These are phyloP conservation scores for Notamacropus eugenii DNA, from an alignment of 2,797 vertebrate genomes.

Conservation along the genomic window DNA sequence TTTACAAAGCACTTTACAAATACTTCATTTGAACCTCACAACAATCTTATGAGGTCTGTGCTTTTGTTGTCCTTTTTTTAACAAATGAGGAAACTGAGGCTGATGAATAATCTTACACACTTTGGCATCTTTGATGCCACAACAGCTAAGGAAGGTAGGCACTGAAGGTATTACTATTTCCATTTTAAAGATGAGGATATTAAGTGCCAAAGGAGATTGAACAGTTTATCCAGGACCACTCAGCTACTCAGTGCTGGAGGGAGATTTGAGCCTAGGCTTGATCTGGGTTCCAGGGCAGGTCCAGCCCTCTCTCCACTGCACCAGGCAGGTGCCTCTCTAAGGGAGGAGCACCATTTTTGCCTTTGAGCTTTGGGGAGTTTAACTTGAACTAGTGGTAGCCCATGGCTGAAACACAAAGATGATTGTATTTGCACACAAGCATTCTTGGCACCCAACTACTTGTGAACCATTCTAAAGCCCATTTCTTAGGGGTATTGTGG, in stretches of 20 bases:
- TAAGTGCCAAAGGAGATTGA: background rate
- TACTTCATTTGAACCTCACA: background rate
- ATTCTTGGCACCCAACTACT: background rate
- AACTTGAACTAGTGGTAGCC: background rate
- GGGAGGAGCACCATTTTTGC: background rate
- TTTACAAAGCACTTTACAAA: background rate
- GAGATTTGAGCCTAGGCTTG: background rate
- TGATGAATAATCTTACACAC: background rate
- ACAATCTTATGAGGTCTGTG: background rate
- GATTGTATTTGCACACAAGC: background rate
- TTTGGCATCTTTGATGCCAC: background rate
- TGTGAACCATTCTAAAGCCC: background rate
- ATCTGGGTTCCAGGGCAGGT: background rate
- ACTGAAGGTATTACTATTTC: background rate
- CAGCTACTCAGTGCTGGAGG: background rate
- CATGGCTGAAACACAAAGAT: background rate
- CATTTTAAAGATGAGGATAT: background rate
- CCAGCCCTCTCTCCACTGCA: background rate
- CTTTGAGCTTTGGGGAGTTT: slow-evolving; percentile 8
- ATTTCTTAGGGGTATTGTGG: background rate
- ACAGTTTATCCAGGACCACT: background rate
- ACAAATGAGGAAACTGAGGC: background rate
- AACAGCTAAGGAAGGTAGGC: background rate
- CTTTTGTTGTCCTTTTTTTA: background rate
- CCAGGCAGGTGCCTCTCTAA: background rate